Base-by-base conservation (phyloP, 2,113 vertebrate genomes). In the Scopus umbretta region DNA sequence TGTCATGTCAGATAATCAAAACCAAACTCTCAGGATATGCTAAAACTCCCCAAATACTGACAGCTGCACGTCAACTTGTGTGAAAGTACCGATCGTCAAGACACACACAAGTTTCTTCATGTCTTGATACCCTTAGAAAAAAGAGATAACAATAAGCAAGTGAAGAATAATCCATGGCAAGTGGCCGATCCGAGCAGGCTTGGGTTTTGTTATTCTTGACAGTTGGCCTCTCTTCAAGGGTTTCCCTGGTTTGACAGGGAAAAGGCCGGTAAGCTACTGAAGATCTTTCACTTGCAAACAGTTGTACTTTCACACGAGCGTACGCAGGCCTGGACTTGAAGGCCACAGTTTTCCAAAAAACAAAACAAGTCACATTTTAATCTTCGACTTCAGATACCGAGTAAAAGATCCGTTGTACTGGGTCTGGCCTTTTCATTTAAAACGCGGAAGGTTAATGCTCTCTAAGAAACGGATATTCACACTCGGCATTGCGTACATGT, bases 401-500 rank as follows among this genome's bases (percentile, higher is more conserved):
- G 42, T 43, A 14, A n/a, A n/a, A 66, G 43, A 43, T 11, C 17
- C 7, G 9, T 7, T 3, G 2, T 1, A 17, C 23, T 10, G 30
- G 18, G 16, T 40, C 36, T 9, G 21, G 43, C 27, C 25, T 25
- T 78, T 70, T 14, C 15, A 3, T 38, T 11, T 78, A 11, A 70
- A 38, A 38, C 9, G 16, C 36, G 53, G 4, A 4, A 50, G 40
- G 43, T 55, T 16, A 38, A 82, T 1, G 66, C 22, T n/a, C 55
- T 9, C 0, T 15, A 27, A 50, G 49, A n/a, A 78, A 59, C 3
- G 2, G 36, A 56, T 18, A 4, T 2, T 34, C 27, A 29, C 53
- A 5, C 47, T 43, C 5, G 27, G 52, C 8, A 5, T 2, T 20
- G 58, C 38, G 14, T 0, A 0, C 7, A 13, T 4, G 34, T 6